phyloP scores from a whole-genome alignment of 2,113 vertebrate genomes.

The Corythaixoides concolor region DNA sequence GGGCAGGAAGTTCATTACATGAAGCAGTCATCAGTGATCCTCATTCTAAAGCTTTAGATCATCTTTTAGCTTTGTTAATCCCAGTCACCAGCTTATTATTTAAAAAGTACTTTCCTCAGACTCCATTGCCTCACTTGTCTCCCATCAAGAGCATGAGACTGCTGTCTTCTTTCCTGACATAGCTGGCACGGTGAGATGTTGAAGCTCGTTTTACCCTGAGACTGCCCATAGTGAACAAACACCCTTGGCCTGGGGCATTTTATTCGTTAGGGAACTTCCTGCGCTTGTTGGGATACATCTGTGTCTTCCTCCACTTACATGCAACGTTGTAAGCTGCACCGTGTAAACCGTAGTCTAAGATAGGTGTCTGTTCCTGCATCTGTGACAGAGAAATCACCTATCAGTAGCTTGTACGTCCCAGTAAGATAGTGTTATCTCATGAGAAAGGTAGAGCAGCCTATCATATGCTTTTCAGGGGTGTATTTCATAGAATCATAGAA shows the following conservation, averaged over 20 bases:
- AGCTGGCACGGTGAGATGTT: background rate
- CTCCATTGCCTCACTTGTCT: background rate
- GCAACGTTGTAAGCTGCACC: background rate
- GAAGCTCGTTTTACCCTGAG: background rate
- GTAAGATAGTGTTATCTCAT: background rate
- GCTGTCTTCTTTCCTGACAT: background rate
- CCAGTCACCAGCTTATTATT: background rate
- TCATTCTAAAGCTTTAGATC: background rate
- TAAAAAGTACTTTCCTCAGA: background rate
- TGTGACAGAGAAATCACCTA: background rate
- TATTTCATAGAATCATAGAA: no score
- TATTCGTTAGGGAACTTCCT: background rate
- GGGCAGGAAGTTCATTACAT: background rate
- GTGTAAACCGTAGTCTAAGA: background rate
- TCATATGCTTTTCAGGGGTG: background rate
- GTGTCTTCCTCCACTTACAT: background rate
- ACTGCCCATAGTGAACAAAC: background rate
- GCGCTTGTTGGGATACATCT: background rate
- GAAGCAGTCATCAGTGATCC: background rate
- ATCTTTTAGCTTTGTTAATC: background rate
- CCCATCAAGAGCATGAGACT: background rate
- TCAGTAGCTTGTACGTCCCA: fast-evolving
- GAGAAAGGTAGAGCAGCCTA: background rate
- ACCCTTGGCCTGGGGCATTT: background rate
- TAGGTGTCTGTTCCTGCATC: background rate